Conservation (phyloP, 2,888 invertebrate species). For the Gisinianus flammeolus region DNA sequence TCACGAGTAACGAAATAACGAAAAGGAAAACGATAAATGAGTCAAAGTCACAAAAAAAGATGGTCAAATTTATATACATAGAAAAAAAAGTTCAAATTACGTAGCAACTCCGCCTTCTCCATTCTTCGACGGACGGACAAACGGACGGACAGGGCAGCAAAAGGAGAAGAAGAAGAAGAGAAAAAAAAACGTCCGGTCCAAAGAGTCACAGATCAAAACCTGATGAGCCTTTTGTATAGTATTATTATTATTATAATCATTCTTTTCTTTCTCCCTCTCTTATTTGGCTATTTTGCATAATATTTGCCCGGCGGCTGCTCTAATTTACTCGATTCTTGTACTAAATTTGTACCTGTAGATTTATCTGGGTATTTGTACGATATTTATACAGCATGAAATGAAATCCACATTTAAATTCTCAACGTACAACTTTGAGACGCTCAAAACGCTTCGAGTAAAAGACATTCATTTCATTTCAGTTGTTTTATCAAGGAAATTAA, state of each 20-base stretch:
- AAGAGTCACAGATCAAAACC: background rate
- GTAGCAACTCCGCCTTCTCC: background rate
- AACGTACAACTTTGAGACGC: no score
- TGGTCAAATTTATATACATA: background rate
- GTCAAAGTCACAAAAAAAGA: background rate
- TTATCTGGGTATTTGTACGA: no score
- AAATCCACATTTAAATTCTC: no score
- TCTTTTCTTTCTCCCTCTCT: background rate
- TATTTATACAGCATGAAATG: no score
- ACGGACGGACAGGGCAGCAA: background rate
- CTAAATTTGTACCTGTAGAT: background rate
- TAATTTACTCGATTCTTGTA: conserved; percentile 6
- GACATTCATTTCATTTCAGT: no score
- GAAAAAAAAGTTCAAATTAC: background rate
- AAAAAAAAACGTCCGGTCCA: no score
- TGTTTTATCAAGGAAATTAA: no score
- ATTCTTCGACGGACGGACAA: background rate
- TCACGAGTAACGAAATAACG: background rate
- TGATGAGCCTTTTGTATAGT: background rate
- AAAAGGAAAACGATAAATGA: background rate
- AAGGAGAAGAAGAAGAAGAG: background rate
- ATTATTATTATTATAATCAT: background rate
- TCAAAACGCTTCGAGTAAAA: no score
- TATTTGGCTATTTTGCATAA: background rate
- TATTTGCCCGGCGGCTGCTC: background rate